Conservation (phyloP, 2,797 vertebrate genomes). For the Sebastes goodei region DNA sequence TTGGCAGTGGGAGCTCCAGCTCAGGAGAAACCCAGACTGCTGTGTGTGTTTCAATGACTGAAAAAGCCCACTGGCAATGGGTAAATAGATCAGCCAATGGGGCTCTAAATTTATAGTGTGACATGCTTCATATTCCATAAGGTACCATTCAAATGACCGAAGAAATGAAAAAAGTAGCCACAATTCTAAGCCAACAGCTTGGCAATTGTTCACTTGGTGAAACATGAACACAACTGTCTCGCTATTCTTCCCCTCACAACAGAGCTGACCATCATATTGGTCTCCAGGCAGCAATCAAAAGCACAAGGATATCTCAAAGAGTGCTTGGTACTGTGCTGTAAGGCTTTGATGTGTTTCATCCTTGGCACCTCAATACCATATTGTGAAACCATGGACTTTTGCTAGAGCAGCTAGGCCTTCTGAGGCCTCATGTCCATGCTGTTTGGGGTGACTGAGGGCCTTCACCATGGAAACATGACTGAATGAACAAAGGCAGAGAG, state of each 20-base stretch:
- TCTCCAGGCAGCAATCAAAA: conserved; percentile 66
- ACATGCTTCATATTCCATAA: conserved; percentile 31
- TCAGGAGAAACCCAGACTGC: conserved; percentile 28
- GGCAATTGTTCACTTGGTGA: conserved; percentile 37
- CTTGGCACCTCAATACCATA: conserved; percentile 80
- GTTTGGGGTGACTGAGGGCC: conserved; percentile 83
- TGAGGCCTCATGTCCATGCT: conserved; percentile 47
- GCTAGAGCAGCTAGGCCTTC: conserved; percentile 9
- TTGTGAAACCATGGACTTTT: conserved; percentile 69
- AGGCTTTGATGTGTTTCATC: conserved; percentile 75
- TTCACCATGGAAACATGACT: conserved; percentile 72
- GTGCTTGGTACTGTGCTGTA: conserved; percentile 82
- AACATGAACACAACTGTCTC: conserved; percentile 46
- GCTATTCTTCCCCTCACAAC: background rate
- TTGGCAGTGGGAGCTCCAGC: conserved; percentile 27
- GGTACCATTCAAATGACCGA: conserved; percentile 47
- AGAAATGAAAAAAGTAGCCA: conserved; percentile 11
- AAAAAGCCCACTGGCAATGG: conserved; percentile 20
- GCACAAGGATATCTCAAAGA: conserved; percentile 73
- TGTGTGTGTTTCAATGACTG: conserved; percentile 31
- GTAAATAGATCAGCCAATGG: conserved; percentile 38
- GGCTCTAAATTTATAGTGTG: conserved; percentile 20
- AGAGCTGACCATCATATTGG: conserved; percentile 14
- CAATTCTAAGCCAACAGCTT: conserved; percentile 34
- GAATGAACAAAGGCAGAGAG: conserved; percentile 81